Percentiles rank a stretch among this genome's conserved stretches.
Evolutionary conservation across 2,888 invertebrate species (phyloP).

Genomic region (Criorhina ranunculi): DNA sequence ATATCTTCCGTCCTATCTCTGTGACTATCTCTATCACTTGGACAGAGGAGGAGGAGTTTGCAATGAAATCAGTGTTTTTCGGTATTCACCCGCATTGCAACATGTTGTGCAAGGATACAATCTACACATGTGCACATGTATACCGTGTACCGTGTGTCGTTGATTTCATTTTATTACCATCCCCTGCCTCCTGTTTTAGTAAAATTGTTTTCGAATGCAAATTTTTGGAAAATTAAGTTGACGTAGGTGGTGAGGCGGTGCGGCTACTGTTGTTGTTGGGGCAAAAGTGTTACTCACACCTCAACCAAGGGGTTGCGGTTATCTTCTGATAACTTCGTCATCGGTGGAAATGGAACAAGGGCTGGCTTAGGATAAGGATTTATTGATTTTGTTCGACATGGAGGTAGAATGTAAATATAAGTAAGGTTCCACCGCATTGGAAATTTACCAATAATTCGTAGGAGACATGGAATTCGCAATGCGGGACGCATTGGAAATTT

Average conservation of each 20-base stretch:
- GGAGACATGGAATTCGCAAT: not conserved
- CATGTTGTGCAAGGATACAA: constrained; percentile 60
- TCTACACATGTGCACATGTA: not conserved
- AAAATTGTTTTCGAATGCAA: constrained; percentile 39
- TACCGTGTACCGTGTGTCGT: constrained; percentile 5
- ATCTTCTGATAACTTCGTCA: constrained; percentile 20
- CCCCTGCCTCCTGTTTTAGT: constrained; percentile 4
- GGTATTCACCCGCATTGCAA: constrained; percentile 66
- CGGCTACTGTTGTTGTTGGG: too few relatives aligned
- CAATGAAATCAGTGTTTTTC: constrained; percentile 4
- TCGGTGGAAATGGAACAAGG: constrained; percentile 14
- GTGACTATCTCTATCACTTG: not conserved
- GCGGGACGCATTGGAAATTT: constrained; percentile 35
- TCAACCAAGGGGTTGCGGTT: constrained; percentile 30
- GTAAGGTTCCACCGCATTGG: constrained; percentile 5
- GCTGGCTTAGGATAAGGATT: constrained; percentile 9
- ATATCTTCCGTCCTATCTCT: constrained; percentile 10
- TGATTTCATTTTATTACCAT: constrained; percentile 6
- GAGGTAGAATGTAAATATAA: constrained; percentile 3
- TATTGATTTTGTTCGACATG: constrained; percentile 45
- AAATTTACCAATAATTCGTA: constrained; percentile 29
- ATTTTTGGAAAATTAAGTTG: constrained; percentile 35
- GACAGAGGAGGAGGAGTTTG: not conserved
- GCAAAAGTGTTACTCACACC: not conserved
- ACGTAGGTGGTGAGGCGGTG: constrained; percentile 22